A percentile compares a stretch with the other conserved stretches of the same genome.
These are phyloP conservation scores for Grus americana DNA, from an alignment of 2,113 vertebrate species.

Conservation along the genomic window DNA sequence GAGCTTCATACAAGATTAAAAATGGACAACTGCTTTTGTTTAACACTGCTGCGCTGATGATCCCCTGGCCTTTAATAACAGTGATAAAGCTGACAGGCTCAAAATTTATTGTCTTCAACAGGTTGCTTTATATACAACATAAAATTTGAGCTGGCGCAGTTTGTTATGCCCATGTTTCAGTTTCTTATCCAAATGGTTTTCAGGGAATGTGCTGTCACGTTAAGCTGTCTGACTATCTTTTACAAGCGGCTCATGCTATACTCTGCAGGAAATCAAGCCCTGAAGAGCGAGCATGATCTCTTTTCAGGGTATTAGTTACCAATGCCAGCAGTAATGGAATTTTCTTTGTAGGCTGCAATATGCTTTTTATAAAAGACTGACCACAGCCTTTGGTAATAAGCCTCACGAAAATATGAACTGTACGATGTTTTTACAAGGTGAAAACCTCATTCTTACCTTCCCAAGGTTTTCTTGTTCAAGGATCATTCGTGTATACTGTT, in stretches of 20 bases:
- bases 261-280: slow-evolving; percentile 51
- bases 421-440: background rate
- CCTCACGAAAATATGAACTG: background rate
- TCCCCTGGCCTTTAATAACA: slow-evolving; percentile 45
- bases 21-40: slow-evolving; percentile 41
- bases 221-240: slow-evolving; percentile 32
- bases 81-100: slow-evolving; percentile 32
- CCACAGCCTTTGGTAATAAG: background rate
- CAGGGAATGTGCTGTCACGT: slow-evolving; percentile 57
- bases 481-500: slow-evolving; percentile 91
- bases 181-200: slow-evolving; percentile 58
- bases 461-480: slow-evolving; percentile 94
- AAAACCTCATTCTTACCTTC: slow-evolving; percentile 83
- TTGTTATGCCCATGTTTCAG: background rate
- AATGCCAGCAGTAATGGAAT: slow-evolving; percentile 38
- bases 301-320: slow-evolving; percentile 57
- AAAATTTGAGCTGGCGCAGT: slow-evolving; percentile 42
- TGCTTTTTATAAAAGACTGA: slow-evolving; percentile 60
- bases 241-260: slow-evolving; percentile 27
- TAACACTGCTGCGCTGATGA: background rate
- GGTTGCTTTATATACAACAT: slow-evolving; percentile 67
- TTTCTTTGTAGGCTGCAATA: slow-evolving; percentile 40
- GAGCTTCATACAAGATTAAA: slow-evolving; percentile 28
- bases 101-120: slow-evolving; percentile 53
- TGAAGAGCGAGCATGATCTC: slow-evolving; percentile 24